Evolutionary conservation across 2,113 vertebrate species (phyloP), one percentile per base, ranked within the genome.

Genomic region (Tonatia bakeri): DNA sequence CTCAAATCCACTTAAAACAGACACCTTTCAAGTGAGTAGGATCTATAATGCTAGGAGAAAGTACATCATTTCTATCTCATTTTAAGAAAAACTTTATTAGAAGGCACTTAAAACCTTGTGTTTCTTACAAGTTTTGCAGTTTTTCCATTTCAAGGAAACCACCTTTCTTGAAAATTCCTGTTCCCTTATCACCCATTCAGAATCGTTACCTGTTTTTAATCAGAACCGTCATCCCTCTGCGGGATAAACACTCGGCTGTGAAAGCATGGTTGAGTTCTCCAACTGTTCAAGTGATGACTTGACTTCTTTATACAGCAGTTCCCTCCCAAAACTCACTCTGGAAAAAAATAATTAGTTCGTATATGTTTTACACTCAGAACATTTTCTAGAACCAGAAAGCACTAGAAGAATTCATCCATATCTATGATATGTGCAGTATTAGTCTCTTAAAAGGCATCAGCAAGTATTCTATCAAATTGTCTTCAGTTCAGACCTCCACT

Each of bases 141-240:
- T 83, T 80, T 79, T n/a, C 45, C 24, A 54, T 89, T 64, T 38
- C 28, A 33, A 56, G 54, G n/a, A 83, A 54, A 38, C 8, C 38
- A 1, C 52, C 36, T 96, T 93, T 96, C 54, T 24, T 87, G 20
- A 36, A 93, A 85, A 87, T 80, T 83, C 36, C 93, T 80, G 72
- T 50, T 94, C 4, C 40, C 12, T 93, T 24, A 6, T 4, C 17
- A 47, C 59, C 38, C 36, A 69, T 82, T 93, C 14, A 87, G 77
- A 67, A 43, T 87, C 10, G 45, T 80, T 59, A 13, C 61, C 14
- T 73, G 45, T 52, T 64, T 82, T 31, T 59, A 82, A 73, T 64
- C 45, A 89, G 8, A 76, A 75, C 24, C 22, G 61, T 72, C 28
- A 13, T 43, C 26, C 76, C 7, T 47, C 38, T 64, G 5, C 33